Base-by-base conservation (phyloP, 2,113 vertebrate genomes). In the Pithys albifrons region DNA sequence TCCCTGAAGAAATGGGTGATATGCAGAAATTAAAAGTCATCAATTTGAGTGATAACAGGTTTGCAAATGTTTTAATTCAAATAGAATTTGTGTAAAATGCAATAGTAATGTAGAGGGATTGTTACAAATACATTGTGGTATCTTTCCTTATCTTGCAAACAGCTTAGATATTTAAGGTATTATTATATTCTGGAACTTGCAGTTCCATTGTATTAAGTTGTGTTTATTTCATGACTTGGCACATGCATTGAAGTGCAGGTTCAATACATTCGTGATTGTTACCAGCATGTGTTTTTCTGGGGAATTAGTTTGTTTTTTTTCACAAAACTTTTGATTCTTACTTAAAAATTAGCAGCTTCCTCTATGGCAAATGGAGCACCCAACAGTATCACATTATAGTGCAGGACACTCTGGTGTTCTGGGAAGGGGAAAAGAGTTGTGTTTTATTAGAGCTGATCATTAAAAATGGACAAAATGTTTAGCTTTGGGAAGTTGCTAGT, bases 21-120 rank as follows among this genome's bases (percentile, higher is more conserved):
- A 99, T 99, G 99, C 98, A 99, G 87, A 99, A 98, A 97, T 98
- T 99, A 84, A 99, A 99, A 98, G 99, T 99, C 94, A 98, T 99
- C 96, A 99, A 99, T 96, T 98, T 99, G 88, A 99, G 99, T 96
- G 99, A 99, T 96, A 99, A 99, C 97, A 99, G 99, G 99, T 99
- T 98, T 98, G 99, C 98, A 86, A 93, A 84, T 92, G 29, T 10
- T 35, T 96, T 83, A 61, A 71, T 96, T 96, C 15, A 66, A 89
- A 76, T 96, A 52, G 24, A 78, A 58, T 49, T 66, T 87, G 37
- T 82, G 71, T 95, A 57, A 93, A 94, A 84, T 91, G 48, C 37
- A 74, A 16, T 76, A 79, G 9, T 78, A 93, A 80, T 24, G 14
- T 74, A 64, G 41, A 45, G 6, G 3, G 28, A 39, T 72, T 85